Evolutionary conservation across 2,113 vertebrate genomes (phyloP), one percentile per base, ranked within the genome.

Genomic region (Pandion haliaetus): DNA sequence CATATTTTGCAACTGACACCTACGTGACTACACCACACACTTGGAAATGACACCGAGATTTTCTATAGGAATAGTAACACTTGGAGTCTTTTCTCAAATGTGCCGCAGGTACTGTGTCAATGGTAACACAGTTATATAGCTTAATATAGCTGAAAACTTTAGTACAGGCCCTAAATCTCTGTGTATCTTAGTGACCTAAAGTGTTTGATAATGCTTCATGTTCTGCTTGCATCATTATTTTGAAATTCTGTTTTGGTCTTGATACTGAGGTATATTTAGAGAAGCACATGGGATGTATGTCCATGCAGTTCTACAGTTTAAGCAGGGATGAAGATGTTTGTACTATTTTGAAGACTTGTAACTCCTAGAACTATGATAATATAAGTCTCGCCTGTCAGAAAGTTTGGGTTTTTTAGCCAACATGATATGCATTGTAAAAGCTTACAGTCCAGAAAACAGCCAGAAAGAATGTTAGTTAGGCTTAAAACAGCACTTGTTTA

Each of bases 21-120:
- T 59, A 0, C 3, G 2, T 8, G 25, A 49, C 49, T 73, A 10
- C 2, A 18, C 17, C 1, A 5, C 25, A 15, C 8, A 4, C 9
- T 70, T 66, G 28, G 31, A 88, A 84, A 38, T 50, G 17, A 29
- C 20, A 36, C 7, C 0, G 5, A 34, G 24, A 65, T 90, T 80
- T 95, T 18, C 17, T 72, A 8, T 49, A 65, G 63, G 36, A 92
- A 72, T 44, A 76, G n/a, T 70, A 70, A 47, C 14, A 9, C 50
- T 70, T 71, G 17, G 17, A 74, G 21, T 32, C 7, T 49, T 58
- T 66, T 72, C 44, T 67, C 16, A 25, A 34, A 20, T 32, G 7
- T 77, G 20, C 17, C 6, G 9, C 8, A 24, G 19, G 40, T 66
- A 20, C n/a, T 12, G 13, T 77, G 76, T 54, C 67, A 52, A 0